phyloP scores from a whole-genome alignment of 1,140 invertebrate genomes.

The Eubasilissa regina region DNA sequence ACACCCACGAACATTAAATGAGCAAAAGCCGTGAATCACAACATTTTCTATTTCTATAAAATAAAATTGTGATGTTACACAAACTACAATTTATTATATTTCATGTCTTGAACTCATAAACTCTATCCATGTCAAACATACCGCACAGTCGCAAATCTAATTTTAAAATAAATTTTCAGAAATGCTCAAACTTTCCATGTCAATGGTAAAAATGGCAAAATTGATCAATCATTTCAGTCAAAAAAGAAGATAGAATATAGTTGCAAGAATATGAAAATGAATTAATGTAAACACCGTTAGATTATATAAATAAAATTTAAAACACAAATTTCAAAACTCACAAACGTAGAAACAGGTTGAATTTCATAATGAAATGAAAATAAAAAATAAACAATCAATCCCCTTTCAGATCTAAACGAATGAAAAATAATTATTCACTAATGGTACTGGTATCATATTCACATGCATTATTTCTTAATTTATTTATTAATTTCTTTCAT shows the following conservation, averaged over 20 bases:
- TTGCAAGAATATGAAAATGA: conserved; percentile 23
- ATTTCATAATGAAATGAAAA: conserved; percentile 21
- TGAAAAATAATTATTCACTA: background rate
- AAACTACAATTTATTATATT: background rate
- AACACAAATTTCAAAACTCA: background rate
- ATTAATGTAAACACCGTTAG: background rate
- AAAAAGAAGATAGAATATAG: background rate
- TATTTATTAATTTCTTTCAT: background rate
- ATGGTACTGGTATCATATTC: background rate
- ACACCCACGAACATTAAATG: conserved; percentile 26
- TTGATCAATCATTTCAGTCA: background rate
- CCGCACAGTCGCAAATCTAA: conserved; percentile 1
- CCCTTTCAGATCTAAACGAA: conserved; percentile 13
- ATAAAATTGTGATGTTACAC: background rate
- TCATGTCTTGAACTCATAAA: conserved; percentile 29
- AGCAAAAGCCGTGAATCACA: conserved; percentile 29
- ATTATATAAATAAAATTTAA: background rate
- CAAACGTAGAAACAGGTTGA: background rate
- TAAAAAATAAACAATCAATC: background rate
- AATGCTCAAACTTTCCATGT: background rate
- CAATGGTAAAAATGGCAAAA: background rate
- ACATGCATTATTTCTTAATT: background rate
- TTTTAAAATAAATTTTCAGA: background rate
- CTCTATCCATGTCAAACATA: background rate
- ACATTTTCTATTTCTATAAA: background rate